Base-by-base conservation (phyloP, 2,113 vertebrate species). In the Tachysurus fulvidraco region DNA sequence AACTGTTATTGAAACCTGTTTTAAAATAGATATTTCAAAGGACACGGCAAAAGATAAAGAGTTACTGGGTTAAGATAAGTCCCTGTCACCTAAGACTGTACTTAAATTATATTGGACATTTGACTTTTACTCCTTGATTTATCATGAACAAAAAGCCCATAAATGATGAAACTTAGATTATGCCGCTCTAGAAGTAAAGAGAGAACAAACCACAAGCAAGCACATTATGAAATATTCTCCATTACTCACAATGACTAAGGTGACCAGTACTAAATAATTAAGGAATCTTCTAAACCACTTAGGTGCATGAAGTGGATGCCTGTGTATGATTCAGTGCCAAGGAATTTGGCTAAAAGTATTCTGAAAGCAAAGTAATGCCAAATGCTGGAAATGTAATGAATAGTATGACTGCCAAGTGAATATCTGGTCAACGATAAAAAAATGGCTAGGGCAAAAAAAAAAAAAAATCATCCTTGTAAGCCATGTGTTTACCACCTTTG, bases 261-360 rank as follows among this genome's bases (percentile, higher is more conserved):
- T 80, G 54, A 59, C 55, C 52, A 59, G 52, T 41, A 19, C 10
- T 80, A 41, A 80, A 59, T 59, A 80, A 78, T 78, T 54, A 78
- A 80, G 10, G 12, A 59, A 59, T 30, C 55, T 59, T 80, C 54
- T 5, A 59, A 80, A 80, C 54, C 19, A 59, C 78, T 80, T 59
- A 80, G 17, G 28, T 23, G 17, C 19, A 80, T 80, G 55, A 80
- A 57, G 28, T 59, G n/a, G 54, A 79, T 57, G 77, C 57, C 77
- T 79, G 23, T 36, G 54, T 80, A 41, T 80, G 55, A 59, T 54
- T 78, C n/a, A 54, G 19, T 80, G 28, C 54, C 30, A 10, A 80
- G 23, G 78, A 80, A 59, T 80, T 59, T 23, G 54, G 28, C 54
- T 59, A 59, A 59, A 36, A 36, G 78, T 19, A 57, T 30, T 28